Evolutionary conservation across 2,797 vertebrate genomes (phyloP).

Genomic region (Protosalanx chinensis): DNA sequence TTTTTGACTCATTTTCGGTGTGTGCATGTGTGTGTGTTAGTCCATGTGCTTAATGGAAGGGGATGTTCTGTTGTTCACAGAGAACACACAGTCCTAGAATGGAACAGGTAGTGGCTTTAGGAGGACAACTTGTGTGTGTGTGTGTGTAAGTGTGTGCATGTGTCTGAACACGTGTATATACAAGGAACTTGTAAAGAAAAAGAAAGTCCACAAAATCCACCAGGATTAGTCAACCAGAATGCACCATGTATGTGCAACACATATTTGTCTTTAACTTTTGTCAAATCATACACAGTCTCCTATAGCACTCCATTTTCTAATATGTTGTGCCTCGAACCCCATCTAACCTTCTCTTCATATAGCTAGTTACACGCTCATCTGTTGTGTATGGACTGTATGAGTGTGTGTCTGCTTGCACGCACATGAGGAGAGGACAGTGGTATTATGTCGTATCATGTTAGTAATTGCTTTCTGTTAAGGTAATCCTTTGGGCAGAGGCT

Average conservation of each 20-base stretch:
- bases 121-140: neutral
- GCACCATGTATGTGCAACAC: slow-evolving; percentile 28
- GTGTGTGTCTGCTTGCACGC: neutral
- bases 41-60: slow-evolving; percentile 2
- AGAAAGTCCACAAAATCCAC: slow-evolving; percentile 39
- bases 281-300: no score
- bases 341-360: no score
- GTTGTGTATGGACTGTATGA: slow-evolving; percentile 7
- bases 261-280: no score
- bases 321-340: no score
- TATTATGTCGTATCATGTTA: neutral
- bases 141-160: neutral
- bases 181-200: slow-evolving; percentile 17
- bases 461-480: neutral
- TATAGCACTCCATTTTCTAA: no score
- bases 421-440: neutral
- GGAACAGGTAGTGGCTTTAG: slow-evolving; percentile 30
- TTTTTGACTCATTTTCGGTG: neutral
- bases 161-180: neutral
- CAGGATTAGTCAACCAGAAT: slow-evolving; percentile 35
- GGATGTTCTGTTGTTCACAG: slow-evolving; percentile 19
- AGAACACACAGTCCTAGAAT: slow-evolving; percentile 22
- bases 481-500: neutral
- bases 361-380: no score
- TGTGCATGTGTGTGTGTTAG: neutral